Conservation (phyloP, 35 echinoderm and acorn worm genomes). For the Lytechinus pictus region DNA sequence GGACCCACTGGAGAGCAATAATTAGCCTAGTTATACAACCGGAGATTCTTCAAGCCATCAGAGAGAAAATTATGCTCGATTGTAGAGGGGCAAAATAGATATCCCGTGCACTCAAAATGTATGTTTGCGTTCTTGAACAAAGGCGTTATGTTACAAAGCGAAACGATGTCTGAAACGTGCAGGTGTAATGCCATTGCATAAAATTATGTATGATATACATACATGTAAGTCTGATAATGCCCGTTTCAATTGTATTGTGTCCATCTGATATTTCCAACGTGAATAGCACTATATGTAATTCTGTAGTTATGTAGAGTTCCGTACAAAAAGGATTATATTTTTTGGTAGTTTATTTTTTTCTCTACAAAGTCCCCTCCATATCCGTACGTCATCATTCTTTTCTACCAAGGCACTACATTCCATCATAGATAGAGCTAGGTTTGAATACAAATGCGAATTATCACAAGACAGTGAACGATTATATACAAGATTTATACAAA, state of each 20-base stretch:
- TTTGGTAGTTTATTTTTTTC: too few relatives aligned
- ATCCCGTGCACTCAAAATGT: not conserved
- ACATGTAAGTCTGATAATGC: too few relatives aligned
- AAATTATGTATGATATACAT: too few relatives aligned
- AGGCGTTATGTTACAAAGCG: not conserved
- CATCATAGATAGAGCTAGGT: too few relatives aligned
- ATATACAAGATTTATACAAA: not conserved
- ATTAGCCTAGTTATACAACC: not conserved
- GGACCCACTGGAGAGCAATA: not conserved
- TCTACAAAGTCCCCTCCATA: too few relatives aligned
- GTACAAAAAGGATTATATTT: too few relatives aligned
- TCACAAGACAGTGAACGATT: not conserved
- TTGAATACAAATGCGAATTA: not conserved
- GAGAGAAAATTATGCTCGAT: not conserved
- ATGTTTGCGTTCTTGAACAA: not conserved
- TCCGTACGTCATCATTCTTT: too few relatives aligned
- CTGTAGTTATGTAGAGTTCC: too few relatives aligned
- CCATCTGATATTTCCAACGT: not conserved
- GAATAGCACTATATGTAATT: too few relatives aligned
- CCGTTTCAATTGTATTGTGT: not conserved
- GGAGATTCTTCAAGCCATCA: not conserved
- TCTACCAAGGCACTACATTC: too few relatives aligned
- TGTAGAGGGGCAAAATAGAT: not conserved
- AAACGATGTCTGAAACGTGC: not conserved
- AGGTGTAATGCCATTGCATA: too few relatives aligned